These are phyloP conservation scores for Brenthis hecate DNA, from an alignment of 2,888 invertebrate genomes.

Conservation along the genomic window DNA sequence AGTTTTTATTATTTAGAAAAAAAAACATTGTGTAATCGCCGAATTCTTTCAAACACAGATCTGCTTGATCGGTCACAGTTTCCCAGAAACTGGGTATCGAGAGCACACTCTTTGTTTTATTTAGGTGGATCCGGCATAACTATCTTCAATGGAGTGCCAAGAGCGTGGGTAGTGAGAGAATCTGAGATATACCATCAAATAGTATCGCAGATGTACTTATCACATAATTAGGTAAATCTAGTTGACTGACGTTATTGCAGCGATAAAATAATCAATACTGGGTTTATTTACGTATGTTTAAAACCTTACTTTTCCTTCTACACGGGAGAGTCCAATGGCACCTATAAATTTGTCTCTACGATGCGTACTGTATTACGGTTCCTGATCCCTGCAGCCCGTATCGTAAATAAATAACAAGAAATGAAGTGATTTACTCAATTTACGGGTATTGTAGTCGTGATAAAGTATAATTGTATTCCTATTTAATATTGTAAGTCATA, in stretches of 20 bases:
- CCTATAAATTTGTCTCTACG: constrained; percentile 23
- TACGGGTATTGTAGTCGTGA: constrained; percentile 42
- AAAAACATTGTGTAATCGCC: neutral
- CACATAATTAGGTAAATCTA: constrained; percentile 34
- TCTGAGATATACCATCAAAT: constrained; percentile 53
- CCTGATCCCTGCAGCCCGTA: constrained; percentile 41
- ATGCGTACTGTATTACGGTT: constrained; percentile 31
- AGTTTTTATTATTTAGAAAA: neutral
- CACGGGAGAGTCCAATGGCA: constrained; percentile 17
- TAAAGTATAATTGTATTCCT: constrained; percentile 48
- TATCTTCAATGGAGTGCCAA: constrained; percentile 69
- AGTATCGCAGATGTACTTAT: constrained; percentile 43
- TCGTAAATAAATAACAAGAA: constrained; percentile 47
- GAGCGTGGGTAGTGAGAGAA: constrained; percentile 67
- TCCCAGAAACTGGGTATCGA: constrained; percentile 71
- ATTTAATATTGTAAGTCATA: constrained; percentile 47
- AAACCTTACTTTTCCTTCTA: neutral
- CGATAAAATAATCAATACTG: constrained; percentile 9
- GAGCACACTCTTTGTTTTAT: constrained; percentile 73
- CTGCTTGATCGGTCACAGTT: constrained; percentile 49
- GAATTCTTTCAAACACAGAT: constrained; percentile 21
- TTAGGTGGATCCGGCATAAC: constrained; percentile 72
- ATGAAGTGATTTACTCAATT: constrained; percentile 48
- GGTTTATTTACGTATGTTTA: neutral
- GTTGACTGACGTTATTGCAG: constrained; percentile 23